These are phyloP conservation scores for Litoditis marina DNA, from an alignment of 2,888 invertebrate species.

Conservation along the genomic window DNA sequence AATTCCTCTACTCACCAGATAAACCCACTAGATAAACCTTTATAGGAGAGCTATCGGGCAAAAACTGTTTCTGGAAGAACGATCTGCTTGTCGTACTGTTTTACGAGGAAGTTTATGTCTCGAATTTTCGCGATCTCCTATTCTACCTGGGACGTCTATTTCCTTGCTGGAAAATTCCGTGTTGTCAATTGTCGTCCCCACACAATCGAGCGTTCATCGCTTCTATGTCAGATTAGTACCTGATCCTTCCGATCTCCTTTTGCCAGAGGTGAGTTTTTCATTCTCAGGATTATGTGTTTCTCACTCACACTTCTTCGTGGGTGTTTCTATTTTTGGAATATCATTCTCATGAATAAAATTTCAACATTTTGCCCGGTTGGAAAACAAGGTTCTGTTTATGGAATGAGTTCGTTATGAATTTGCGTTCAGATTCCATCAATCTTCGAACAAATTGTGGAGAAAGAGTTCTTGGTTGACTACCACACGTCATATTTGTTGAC, in stretches of 20 bases:
- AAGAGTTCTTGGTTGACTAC: neutral
- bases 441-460: slow-evolving; percentile 2
- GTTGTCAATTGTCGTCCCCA: slow-evolving; percentile 51
- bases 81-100: slow-evolving; percentile 38
- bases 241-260: neutral
- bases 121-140: slow-evolving; percentile 49
- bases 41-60: slow-evolving; percentile 53
- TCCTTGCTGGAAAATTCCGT: slow-evolving; percentile 17
- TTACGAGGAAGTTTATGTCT: slow-evolving; percentile 44
- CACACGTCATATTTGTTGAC: slow-evolving; percentile 3
- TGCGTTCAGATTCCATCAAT: too few relatives aligned
- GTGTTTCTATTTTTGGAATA: too few relatives aligned
- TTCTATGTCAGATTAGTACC: slow-evolving; percentile 29
- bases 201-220: slow-evolving; percentile 53
- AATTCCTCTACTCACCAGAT: too few relatives aligned
- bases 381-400: neutral
- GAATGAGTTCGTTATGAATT: neutral
- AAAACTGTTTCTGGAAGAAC: slow-evolving; percentile 49
- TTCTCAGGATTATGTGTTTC: too few relatives aligned
- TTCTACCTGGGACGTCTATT: slow-evolving; percentile 34
- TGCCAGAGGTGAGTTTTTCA: neutral
- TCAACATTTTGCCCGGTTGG: too few relatives aligned
- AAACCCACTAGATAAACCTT: neutral
- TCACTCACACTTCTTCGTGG: too few relatives aligned
- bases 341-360: too few relatives aligned